phyloP scores from a whole-genome alignment of 2,888 invertebrate species.

The Drosophila kanekoi region DNA sequence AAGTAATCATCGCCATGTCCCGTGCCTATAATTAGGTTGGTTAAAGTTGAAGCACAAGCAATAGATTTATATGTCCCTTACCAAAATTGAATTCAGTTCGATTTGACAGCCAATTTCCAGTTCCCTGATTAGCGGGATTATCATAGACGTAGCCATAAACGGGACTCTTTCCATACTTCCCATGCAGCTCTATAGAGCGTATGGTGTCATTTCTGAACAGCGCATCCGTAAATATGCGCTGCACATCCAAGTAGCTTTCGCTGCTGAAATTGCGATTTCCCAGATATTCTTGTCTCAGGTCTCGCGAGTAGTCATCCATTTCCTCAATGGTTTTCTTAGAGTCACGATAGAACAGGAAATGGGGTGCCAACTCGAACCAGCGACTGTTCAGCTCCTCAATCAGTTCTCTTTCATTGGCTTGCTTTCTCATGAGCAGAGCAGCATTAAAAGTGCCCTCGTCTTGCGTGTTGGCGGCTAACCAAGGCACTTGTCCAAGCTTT shows the following conservation, averaged over 20 bases:
- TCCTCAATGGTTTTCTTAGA: constrained; percentile 8
- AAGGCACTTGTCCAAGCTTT: constrained; percentile 88
- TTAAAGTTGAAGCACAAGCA: too few relatives aligned
- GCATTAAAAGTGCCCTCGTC: constrained; percentile 41
- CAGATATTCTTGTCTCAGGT: constrained; percentile 34
- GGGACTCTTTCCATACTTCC: constrained; percentile 23
- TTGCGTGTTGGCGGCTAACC: constrained; percentile 87
- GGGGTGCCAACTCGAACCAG: constrained; percentile 40
- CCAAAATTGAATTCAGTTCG: constrained; percentile 86
- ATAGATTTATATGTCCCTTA: constrained; percentile 67
- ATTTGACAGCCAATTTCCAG: constrained; percentile 64
- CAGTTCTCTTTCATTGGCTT: constrained; percentile 29
- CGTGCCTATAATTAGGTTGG: constrained; percentile 52
- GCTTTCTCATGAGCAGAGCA: constrained; percentile 17
- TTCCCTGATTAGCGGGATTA: constrained; percentile 20
- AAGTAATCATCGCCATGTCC: constrained; percentile 75
- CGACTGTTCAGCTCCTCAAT: constrained; percentile 39
- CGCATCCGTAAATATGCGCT: constrained; percentile 88
- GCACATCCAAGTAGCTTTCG: constrained; percentile 84
- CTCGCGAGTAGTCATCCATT: constrained; percentile 30
- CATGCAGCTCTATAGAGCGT: constrained; percentile 86
- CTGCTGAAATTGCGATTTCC: constrained; percentile 78
- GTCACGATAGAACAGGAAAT: constrained; percentile 38
- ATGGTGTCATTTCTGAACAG: constrained; percentile 88
- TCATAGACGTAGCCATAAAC: constrained; percentile 86